These are phyloP conservation scores for Drosophila quinaria DNA, from an alignment of 2,888 invertebrate genomes.

Conservation along the genomic window DNA sequence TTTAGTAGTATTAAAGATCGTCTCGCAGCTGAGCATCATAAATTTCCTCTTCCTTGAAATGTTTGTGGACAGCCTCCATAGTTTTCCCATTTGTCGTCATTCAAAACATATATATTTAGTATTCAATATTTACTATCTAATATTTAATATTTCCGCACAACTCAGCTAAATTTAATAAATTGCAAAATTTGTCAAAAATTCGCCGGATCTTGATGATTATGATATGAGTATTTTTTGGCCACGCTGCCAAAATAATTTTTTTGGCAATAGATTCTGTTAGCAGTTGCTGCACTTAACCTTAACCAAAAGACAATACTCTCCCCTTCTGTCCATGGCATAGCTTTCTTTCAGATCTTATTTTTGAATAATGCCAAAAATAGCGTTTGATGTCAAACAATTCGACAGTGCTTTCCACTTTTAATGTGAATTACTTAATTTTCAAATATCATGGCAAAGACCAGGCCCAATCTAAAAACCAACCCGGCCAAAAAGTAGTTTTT, in stretches of 20 bases:
- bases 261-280: slow-evolving; percentile 47
- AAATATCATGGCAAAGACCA: slow-evolving; percentile 6
- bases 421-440: slow-evolving; percentile 62
- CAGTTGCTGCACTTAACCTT: slow-evolving; percentile 71
- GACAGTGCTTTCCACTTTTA: slow-evolving; percentile 34
- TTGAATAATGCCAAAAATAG: slow-evolving; percentile 48
- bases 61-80: slow-evolving; percentile 40
- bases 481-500: slow-evolving; percentile 6
- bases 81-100: slow-evolving; percentile 29
- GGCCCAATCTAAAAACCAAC: slow-evolving; percentile 1
- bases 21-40: not conserved
- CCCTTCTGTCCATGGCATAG: not conserved
- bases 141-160: slow-evolving; percentile 18
- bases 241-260: slow-evolving; percentile 66
- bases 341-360: slow-evolving; percentile 23
- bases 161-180: slow-evolving; percentile 56
- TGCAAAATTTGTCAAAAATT: slow-evolving; percentile 65
- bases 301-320: slow-evolving; percentile 40
- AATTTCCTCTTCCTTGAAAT: slow-evolving; percentile 1
- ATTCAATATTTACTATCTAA: slow-evolving; percentile 8
- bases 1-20: not conserved
- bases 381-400: slow-evolving; percentile 56
- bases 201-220: slow-evolving; percentile 5
- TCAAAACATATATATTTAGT: slow-evolving; percentile 9
- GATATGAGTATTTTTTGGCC: slow-evolving; percentile 54